Conservation (phyloP, 2,888 invertebrate genomes). For the Dryobota labecula region DNA sequence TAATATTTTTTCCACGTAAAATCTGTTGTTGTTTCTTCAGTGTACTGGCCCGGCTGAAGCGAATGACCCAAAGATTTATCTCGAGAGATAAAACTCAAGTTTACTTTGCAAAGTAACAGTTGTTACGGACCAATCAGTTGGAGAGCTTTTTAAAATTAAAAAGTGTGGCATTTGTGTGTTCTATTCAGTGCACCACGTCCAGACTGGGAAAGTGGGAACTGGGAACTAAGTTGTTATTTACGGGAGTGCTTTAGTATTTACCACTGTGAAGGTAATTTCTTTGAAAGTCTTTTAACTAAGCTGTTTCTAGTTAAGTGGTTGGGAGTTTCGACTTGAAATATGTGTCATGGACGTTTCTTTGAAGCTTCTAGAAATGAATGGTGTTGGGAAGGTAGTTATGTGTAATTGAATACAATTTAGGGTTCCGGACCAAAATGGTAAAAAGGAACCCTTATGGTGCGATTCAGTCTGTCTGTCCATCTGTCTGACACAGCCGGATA, state of each 20-base stretch:
- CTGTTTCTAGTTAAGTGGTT: conserved; percentile 46
- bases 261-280: conserved; percentile 71
- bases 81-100: conserved; percentile 70
- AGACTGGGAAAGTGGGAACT: conserved; percentile 63
- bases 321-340: conserved; percentile 22
- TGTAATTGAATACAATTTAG: background rate
- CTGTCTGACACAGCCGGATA: no score
- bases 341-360: conserved; percentile 18
- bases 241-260: conserved; percentile 74
- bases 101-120: conserved; percentile 69
- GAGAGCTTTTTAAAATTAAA: conserved; percentile 85
- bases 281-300: conserved; percentile 69
- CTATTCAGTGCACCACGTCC: conserved; percentile 70
- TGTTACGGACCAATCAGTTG: conserved; percentile 76
- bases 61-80: conserved; percentile 73
- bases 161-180: conserved; percentile 78
- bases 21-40: conserved; percentile 50
- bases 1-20: conserved; percentile 33
- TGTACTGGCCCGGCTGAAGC: conserved; percentile 54
- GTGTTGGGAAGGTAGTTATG: background rate
- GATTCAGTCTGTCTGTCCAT: no score
- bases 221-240: conserved; percentile 79
- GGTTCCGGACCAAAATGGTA: no score
- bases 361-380: background rate
- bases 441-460: no score